A percentile compares a stretch with the other conserved stretches of the same genome.
These are phyloP conservation scores for Clistopyga incitator DNA, from an alignment of 2,888 invertebrate species.

Conservation along the genomic window DNA sequence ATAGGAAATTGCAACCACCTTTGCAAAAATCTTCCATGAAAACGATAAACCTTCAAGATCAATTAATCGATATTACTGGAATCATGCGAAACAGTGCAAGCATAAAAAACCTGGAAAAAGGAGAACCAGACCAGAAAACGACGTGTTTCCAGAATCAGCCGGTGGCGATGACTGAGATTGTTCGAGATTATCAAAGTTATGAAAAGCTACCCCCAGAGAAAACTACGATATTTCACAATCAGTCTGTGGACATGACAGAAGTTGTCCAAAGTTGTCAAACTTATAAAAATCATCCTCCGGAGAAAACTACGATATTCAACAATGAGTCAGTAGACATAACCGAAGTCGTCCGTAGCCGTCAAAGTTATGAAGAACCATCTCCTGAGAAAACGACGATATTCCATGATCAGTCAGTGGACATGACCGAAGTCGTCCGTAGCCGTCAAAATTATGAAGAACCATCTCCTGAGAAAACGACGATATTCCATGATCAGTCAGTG, in stretches of 20 bases:
- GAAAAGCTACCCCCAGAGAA: neutral
- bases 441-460: neutral
- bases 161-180: neutral
- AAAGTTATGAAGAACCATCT: neutral
- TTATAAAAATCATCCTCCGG: neutral
- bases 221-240: slow-evolving; percentile 25
- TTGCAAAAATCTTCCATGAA: neutral
- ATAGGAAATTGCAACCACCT: neutral
- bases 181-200: neutral
- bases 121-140: neutral
- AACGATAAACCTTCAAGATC: neutral
- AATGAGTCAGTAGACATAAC: neutral
- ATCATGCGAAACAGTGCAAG: neutral
- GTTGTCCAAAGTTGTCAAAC: neutral
- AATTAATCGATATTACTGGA: neutral
- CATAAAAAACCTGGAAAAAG: neutral
- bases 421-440: slow-evolving; percentile 47
- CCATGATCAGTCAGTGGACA: slow-evolving; percentile 43
- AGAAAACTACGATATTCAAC: neutral
- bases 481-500: neutral
- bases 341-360: slow-evolving; percentile 3
- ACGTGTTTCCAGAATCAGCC: neutral
- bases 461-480: neutral
- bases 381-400: slow-evolving; percentile 32
- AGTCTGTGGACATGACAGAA: slow-evolving; percentile 56